Evolutionary conservation across 2,888 invertebrate genomes (phyloP).

Genomic region (Branchipolynoe longqiensis): DNA sequence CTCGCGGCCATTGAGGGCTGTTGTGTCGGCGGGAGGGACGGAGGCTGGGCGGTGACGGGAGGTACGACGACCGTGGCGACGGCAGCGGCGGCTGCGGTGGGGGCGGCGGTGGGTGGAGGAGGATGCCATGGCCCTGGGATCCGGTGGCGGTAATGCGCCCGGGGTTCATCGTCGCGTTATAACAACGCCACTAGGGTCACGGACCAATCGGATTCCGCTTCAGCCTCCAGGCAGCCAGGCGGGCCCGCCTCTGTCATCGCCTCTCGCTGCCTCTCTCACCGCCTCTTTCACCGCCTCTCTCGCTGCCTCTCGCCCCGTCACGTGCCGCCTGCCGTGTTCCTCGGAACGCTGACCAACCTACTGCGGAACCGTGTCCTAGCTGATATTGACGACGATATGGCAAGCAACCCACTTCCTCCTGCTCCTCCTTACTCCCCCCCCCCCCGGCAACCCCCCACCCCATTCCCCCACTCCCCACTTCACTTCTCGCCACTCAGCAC

Average conservation of each 20-base stretch:
- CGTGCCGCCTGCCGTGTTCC: neutral
- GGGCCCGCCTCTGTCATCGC: neutral
- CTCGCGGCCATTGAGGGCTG: no score
- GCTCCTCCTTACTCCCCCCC: no score
- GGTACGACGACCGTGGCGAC: no score
- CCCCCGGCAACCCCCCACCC: no score
- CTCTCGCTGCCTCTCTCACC: neutral
- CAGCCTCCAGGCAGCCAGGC: no score
- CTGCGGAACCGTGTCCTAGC: neutral
- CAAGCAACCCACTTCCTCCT: no score
- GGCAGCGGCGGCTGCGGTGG: neutral
- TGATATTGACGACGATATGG: conserved; percentile 12
- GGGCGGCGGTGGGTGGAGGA: neutral
- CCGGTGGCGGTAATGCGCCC: no score
- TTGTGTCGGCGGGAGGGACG: neutral
- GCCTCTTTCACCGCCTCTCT: neutral
- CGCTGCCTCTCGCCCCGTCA: neutral
- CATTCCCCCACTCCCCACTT: no score
- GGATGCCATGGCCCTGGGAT: neutral
- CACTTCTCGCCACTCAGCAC: no score
- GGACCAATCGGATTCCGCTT: conserved; percentile 1
- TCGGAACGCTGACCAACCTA: no score
- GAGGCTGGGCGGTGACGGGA: no score
- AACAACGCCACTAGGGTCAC: conserved; percentile 57
- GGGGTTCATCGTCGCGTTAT: conserved; percentile 32